Evolutionary conservation across 2,888 invertebrate genomes (phyloP).

Genomic region (Oegoconia quadripuncta): DNA sequence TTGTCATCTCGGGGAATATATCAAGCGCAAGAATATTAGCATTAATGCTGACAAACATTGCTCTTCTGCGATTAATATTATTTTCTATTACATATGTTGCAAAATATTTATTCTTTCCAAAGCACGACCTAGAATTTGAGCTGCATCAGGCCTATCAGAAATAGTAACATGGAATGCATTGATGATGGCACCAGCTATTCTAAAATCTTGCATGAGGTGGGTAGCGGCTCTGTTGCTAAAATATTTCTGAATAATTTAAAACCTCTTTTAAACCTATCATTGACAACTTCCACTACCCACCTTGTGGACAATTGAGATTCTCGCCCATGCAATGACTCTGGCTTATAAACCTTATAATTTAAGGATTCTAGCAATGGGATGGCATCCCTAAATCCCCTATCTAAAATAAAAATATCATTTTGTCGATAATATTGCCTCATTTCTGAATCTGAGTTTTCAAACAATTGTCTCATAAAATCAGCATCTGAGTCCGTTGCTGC

Average conservation of each 20-base stretch:
- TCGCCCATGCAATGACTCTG: not conserved
- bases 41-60: conserved; percentile 1
- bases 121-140: conserved; percentile 7
- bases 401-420: conserved; percentile 9
- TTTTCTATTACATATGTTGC: conserved; percentile 2
- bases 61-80: conserved; percentile 3
- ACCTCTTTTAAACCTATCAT: conserved; percentile 14
- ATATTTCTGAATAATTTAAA: conserved; percentile 15
- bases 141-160: conserved; percentile 8
- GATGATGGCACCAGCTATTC: conserved; percentile 5
- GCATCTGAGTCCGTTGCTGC: conserved; percentile 14
- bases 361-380: conserved; percentile 1
- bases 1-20: conserved; percentile 1
- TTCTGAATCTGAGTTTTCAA: not conserved
- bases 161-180: conserved; percentile 11
- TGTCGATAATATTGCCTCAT: not conserved
- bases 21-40: not conserved
- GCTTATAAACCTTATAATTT: conserved; percentile 1
- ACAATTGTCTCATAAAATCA: conserved; percentile 6
- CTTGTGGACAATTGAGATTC: conserved; percentile 11
- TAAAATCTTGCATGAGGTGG: conserved; percentile 2
- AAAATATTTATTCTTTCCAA: conserved; percentile 1
- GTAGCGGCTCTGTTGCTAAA: conserved; percentile 12
- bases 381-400: conserved; percentile 6
- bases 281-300: conserved; percentile 13